A percentile compares a stretch with the other conserved stretches of the same genome.
phyloP scores from a whole-genome alignment of 2,888 invertebrate genomes.

The Phoenoteleia sp. region DNA sequence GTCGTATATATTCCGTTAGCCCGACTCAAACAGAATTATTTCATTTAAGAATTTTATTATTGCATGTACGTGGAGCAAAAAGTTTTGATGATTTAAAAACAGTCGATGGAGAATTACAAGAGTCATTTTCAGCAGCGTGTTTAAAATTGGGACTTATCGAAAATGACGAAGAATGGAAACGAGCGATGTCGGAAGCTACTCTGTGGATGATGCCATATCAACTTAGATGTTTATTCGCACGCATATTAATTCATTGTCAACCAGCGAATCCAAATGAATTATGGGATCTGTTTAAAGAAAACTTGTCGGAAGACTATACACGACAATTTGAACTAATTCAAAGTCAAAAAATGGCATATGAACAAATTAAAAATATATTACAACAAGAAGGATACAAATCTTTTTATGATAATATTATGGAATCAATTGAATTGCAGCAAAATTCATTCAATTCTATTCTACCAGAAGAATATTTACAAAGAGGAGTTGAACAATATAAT shows the following conservation, averaged over 20 bases:
- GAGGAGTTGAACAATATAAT: not conserved
- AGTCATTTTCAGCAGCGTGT: conserved; percentile 11
- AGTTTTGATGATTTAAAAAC: too few species aligned
- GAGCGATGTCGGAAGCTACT: conserved; percentile 1
- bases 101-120: conserved; percentile 4
- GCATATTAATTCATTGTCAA: conserved; percentile 58
- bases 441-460: not conserved
- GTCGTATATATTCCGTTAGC: too few species aligned
- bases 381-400: not conserved
- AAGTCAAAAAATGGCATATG: not conserved
- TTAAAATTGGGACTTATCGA: conserved; percentile 23
- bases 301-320: conserved; percentile 34
- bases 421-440: not conserved
- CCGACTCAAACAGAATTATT: too few species aligned
- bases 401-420: not conserved
- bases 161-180: not conserved
- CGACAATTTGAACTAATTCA: not conserved
- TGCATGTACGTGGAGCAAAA: too few species aligned
- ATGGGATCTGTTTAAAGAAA: conserved; percentile 63
- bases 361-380: not conserved
- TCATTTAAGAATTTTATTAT: too few species aligned
- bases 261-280: conserved; percentile 71
- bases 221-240: conserved; percentile 14
- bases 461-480: not conserved
- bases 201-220: conserved; percentile 11